Evolutionary conservation across 1,140 invertebrate genomes (phyloP), one percentile per base, ranked within the genome.

Genomic region (Drosophila bocki): DNA sequence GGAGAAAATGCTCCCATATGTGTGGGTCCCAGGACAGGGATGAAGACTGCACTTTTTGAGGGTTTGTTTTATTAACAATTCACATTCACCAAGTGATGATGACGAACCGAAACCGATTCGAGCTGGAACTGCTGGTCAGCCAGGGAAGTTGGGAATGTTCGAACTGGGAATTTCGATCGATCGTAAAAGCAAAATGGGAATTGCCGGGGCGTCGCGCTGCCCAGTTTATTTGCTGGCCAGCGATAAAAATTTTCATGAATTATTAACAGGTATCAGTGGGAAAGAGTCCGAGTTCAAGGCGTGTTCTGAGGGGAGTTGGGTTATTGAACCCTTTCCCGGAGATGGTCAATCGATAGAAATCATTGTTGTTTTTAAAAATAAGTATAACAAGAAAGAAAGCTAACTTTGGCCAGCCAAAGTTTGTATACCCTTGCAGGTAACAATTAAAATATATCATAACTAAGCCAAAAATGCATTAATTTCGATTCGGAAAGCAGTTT

Each of bases 101-200:
- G 83, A 88, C 84, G 84, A 83, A 61, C 56, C 61, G 51, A 76
- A 79, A 61, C 50, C 61, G 51, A 77, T 39, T 50, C 74, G 44
- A 53, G 37, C 44, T 56, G 60, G 33, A 64, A 53, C 53, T 59
- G 56, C 39, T 54, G 56, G 54, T 50, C 63, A 56, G 58, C 42
- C 39, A 7, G 39, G 37, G 37, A 65, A 59, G 63, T 42, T 51
- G 42, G 37, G 60, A 88, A 88, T 88, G 85, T 85, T 85, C 84
- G 81, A 81, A 79, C 70, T 85, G 84, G 84, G 84, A 88, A 88
- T 88, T 90, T 81, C 69, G 65, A 90, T 85, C 70, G 82, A 88
- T 90, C 84, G 88, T 88, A 88, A 87, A 88, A 87, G 65, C 72
- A 65, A 88, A 90, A 88, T 85, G 78, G 74, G 67, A 75, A 81